These are phyloP conservation scores for Microcebus griseorufus DNA, from an alignment of 2,113 vertebrate genomes.

Conservation along the genomic window DNA sequence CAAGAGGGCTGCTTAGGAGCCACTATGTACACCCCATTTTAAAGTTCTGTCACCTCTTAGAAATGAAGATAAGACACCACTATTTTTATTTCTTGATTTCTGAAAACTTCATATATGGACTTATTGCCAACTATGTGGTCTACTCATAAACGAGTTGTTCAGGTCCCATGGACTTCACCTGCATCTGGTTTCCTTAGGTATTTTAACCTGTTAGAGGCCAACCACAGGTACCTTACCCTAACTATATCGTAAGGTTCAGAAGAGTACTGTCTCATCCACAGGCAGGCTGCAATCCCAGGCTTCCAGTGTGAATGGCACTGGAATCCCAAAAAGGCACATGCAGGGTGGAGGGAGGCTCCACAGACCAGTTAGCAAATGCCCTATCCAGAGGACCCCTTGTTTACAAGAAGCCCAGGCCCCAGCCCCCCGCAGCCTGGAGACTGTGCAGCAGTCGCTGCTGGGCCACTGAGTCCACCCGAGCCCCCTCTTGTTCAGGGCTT, in stretches of 20 bases:
- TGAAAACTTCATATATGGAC: neutral
- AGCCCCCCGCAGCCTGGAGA: neutral
- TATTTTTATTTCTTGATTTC: neutral
- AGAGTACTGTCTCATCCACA: rapidly evolving
- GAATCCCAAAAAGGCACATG: rapidly evolving
- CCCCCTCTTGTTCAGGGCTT: neutral
- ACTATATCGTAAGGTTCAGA: neutral
- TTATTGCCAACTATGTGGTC: neutral
- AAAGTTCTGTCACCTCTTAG: neutral
- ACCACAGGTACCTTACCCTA: neutral
- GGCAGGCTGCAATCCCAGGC: neutral
- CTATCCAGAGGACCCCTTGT: neutral
- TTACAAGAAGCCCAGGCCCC: neutral
- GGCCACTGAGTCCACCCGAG: neutral
- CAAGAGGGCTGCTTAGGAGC: neutral
- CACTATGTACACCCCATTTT: neutral
- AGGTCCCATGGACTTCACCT: neutral
- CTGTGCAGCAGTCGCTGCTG: neutral
- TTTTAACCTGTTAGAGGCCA: neutral
- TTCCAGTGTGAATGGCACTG: neutral
- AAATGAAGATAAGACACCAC: neutral
- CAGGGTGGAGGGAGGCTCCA: neutral
- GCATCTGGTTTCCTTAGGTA: neutral
- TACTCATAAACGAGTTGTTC: neutral
- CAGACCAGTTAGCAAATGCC: neutral